Evolutionary conservation across 2,113 vertebrate genomes (phyloP).

Genomic region (Azemiops feae): DNA sequence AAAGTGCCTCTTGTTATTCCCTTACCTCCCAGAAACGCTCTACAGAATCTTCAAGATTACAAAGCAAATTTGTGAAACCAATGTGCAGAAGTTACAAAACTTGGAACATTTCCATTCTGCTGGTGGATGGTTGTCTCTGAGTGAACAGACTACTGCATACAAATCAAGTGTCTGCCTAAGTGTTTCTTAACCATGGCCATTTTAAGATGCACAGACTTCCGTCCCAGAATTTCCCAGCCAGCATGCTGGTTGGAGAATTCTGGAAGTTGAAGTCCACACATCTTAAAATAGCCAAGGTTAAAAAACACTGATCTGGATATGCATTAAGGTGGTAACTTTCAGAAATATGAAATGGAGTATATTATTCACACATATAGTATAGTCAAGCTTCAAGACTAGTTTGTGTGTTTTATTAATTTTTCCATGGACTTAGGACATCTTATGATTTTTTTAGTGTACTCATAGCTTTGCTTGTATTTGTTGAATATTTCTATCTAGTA

Average conservation of each 20-base stretch:
- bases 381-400: neutral
- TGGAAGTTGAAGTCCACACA: neutral
- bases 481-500: conserved; percentile 42
- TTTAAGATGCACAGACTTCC: neutral
- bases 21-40: neutral
- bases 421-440: conserved; percentile 14
- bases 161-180: neutral
- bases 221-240: neutral
- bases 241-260: neutral
- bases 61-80: neutral
- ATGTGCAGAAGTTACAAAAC: neutral
- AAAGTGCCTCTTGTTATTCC: neutral
- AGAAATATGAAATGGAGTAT: neutral
- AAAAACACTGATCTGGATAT: neutral
- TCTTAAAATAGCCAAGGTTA: neutral
- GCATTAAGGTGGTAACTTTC: neutral
- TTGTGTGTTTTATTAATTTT: neutral
- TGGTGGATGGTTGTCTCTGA: neutral
- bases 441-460: conserved; percentile 21
- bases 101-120: neutral
- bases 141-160: neutral
- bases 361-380: neutral
- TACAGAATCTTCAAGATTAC: neutral
- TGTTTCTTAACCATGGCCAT: neutral
- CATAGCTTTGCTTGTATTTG: neutral